Evolutionary conservation across 2,113 vertebrate species (phyloP), one percentile per base, ranked within the genome.

Genomic region (Trogon surrucura): DNA sequence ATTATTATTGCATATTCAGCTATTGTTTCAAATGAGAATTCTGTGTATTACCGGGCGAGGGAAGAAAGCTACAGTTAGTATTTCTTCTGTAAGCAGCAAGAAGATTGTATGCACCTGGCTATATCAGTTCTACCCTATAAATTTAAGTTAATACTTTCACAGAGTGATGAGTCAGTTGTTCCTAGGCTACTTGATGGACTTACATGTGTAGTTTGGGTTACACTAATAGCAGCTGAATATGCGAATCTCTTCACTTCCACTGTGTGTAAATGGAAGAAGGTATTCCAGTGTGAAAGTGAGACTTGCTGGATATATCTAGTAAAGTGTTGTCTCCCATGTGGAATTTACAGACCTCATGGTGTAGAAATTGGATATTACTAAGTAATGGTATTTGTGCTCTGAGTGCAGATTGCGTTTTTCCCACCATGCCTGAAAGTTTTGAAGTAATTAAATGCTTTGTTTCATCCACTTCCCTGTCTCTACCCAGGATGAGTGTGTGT

Each of bases 1-100:
- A 96, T 96, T 93, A 95, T 95, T 97, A 91, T 90, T 95, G 86
- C 48, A 30, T 92, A 94, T 93, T 93, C 83, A 93, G 81, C 94
- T 92, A 47, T 92, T 96, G 80, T 96, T 96, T 93, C 65, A 94
- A 86, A 91, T 94, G 81, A 95, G 90, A 94, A 85, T 64, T 92
- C 53, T 92, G 66, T 93, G 56, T 91, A 72, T 83, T 92, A 62
- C 44, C 88, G 36, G 29, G 53, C 3, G 2, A 70, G 44, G 38
- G 22, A 69, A 91, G n/a, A 58, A 91, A 93, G 80, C 86, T 20
- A 51, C 58, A 93, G 66, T 91, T 92, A 70, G 65, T 88, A 69
- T 91, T 95, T 92, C 81, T 94, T 94, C 57, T 70, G 69, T 84
- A 91, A 85, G 48, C 54, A 74, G 69, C 89, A 90, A 84, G 79